Percentiles rank a stretch among this genome's conserved stretches.
Conservation (phyloP, 2,888 invertebrate species). For the Steromphala cineraria region DNA sequence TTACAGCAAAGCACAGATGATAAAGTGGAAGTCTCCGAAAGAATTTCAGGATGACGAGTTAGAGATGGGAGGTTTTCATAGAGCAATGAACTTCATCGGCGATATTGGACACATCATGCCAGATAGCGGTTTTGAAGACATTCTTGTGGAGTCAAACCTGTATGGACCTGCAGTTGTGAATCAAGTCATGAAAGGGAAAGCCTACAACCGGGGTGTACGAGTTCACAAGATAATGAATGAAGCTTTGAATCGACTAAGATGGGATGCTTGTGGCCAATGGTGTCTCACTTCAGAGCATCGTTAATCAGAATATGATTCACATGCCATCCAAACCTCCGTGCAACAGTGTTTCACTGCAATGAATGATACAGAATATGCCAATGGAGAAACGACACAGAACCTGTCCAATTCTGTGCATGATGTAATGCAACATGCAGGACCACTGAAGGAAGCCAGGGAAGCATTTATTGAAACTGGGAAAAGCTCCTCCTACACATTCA, state of each 20-base stretch:
- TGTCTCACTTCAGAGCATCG: neutral
- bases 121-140: constrained; percentile 1
- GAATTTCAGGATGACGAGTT: constrained; percentile 27
- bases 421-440: neutral
- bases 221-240: neutral
- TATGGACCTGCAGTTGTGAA: constrained; percentile 21
- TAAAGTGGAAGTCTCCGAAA: constrained; percentile 26
- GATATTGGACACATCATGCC: constrained; percentile 24
- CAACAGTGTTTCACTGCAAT: neutral
- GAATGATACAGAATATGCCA: neutral
- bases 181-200: constrained; percentile 22
- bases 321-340: neutral
- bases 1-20: constrained; percentile 33
- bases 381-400: neutral
- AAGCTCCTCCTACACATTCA: neutral
- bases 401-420: neutral
- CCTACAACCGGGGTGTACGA: constrained; percentile 28
- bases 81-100: constrained; percentile 29
- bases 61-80: constrained; percentile 29
- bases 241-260: neutral
- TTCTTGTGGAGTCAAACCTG: constrained; percentile 13
- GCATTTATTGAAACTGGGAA: neutral
- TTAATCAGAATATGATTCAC: neutral
- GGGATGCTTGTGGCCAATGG: neutral
- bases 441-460: neutral